phyloP scores from a whole-genome alignment of 2,888 invertebrate genomes.

The Thereva nobilitata region DNA sequence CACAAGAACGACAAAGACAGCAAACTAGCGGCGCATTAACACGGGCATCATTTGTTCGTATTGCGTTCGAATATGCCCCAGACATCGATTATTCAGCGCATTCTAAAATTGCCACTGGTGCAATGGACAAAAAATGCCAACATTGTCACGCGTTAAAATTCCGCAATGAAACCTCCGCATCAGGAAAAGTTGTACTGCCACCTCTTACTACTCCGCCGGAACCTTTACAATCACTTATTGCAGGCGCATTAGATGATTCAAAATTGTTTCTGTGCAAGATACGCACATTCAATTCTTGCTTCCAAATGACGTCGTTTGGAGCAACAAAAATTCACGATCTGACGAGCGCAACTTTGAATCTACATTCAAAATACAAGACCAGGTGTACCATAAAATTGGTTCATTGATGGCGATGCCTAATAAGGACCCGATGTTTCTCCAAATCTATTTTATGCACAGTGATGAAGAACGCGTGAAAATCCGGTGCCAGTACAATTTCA shows the following conservation, averaged over 20 bases:
- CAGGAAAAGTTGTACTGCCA: too few species aligned
- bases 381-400: slow-evolving; percentile 41
- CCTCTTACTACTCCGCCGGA: too few species aligned
- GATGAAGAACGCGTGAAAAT: too few species aligned
- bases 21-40: not conserved
- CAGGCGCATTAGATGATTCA: too few species aligned
- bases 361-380: slow-evolving; percentile 42
- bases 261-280: too few species aligned
- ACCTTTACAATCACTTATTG: too few species aligned
- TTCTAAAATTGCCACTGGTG: not conserved
- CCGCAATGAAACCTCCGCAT: not conserved
- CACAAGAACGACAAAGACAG: slow-evolving; percentile 6
- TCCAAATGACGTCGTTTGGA: too few species aligned
- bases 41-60: not conserved
- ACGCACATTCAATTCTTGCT: too few species aligned
- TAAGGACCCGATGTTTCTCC: not conserved
- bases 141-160: not conserved
- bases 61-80: not conserved
- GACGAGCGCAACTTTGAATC: slow-evolving; percentile 34
- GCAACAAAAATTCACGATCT: too few species aligned
- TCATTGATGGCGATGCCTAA: slow-evolving; percentile 40
- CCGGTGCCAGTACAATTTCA: too few species aligned
- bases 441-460: too few species aligned
- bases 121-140: slow-evolving; percentile 7
- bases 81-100: not conserved